Evolutionary conservation across 2,888 invertebrate genomes (phyloP), one percentile per base, ranked within the genome.

Genomic region (Serripes groenlandicus): DNA sequence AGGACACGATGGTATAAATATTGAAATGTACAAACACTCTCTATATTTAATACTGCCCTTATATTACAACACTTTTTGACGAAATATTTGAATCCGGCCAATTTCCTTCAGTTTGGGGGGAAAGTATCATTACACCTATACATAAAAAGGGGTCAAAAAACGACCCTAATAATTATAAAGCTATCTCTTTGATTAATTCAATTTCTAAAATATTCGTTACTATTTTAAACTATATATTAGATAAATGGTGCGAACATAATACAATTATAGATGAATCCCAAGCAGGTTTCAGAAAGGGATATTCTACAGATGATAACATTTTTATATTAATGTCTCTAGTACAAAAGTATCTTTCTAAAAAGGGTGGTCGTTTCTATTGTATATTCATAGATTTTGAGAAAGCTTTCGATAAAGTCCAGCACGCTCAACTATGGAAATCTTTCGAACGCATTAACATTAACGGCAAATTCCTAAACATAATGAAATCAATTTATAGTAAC

Each of bases 291-390:
- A 37, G 81, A 23, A 49, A 60, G 1, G 66, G 72, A 9, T 81
- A 81, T 56, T 37, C 64, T n/a, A 68, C 75, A 15, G 73, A 23
- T n/a, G 78, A 82, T 28, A 80, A 83, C 42, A 60, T 75, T 18
- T 78, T 82, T 56, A 74, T 49, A 5, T 35, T 81, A 32, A 72
- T 72, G 69, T 28, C 69, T 18, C 49, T 77, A 18, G 28, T 73
- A 30, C 81, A 81, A 34, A 81, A 81, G 34, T 76, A 81, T 37
- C 11, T 76, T 2, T 69, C 76, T 28, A 62, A 56, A n/a, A 77
- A 62, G 58, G 54, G 52, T 15, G 75, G 76, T 28, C n/a, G 76
- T 52, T 56, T 77, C n/a, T 73, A 81, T 49, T 62, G 62, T 28
- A 52, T 73, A 15, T 81, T 60, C 52, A 49, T 80, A n/a, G 75